Evolutionary conservation across 2,113 vertebrate species (phyloP), one percentile per base, ranked within the genome.

Genomic region (Vulpes vulpes): DNA sequence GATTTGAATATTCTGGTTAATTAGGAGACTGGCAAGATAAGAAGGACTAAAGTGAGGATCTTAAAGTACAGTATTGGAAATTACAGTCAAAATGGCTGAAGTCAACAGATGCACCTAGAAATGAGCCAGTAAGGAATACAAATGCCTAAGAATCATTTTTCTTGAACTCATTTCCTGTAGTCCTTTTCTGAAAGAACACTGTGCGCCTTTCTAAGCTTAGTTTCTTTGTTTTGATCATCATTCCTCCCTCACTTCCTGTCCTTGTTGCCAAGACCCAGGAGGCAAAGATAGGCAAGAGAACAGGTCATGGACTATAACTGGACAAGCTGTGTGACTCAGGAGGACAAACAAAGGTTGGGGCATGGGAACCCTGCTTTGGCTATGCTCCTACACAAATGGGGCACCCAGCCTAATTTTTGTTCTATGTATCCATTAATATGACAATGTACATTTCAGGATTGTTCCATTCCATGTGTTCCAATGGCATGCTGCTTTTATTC

Each of bases 151-250:
- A 86, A 90, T 93, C 55, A 64, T 74, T 92, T 90, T 87, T 83
- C 65, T 78, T 60, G 32, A 84, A 88, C 23, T 96, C 22, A 89
- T 96, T 97, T 96, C 38, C 89, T 96, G 32, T 91, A 97, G 73
- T 94, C n/a, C 15, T 85, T 94, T 96, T 92, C 73, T 94, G 89
- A 95, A 96, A 89, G 85, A 96, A 84, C 92, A 94, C 9, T 32
- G 12, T 51, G 92, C 30, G 88, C 57, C 38, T 91, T 96, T 71
- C 64, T 90, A 96, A 95, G 60, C 38, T 80, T 90, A 59, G 60
- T 95, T 96, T 89, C 62, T 88, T 92, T 89, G 76, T 76, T 96
- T 83, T 80, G 38, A 83, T 51, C 27, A 79, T 43, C 23, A 30
- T 87, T 79, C 35, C 20, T 67, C 57, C n/a, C 73, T 89, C 65